Percentiles rank a stretch among this genome's conserved stretches.
Evolutionary conservation across 2,888 invertebrate species (phyloP).

Genomic region (Luperina nickerlii): DNA sequence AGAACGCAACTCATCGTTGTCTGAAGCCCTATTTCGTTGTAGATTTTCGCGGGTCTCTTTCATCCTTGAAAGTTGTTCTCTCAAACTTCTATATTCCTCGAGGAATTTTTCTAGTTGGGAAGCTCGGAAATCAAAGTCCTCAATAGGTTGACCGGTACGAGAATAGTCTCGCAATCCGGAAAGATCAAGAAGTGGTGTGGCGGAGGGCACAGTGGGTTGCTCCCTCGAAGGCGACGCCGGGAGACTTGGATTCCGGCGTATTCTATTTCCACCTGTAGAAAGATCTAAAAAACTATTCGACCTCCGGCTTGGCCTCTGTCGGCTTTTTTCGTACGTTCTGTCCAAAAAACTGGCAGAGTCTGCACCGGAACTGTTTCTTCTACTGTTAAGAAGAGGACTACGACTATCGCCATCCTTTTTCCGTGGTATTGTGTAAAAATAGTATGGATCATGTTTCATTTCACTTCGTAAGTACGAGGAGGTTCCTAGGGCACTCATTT

Average conservation of each 20-base stretch:
- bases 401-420: slow-evolving; percentile 92
- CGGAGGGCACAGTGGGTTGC: slow-evolving; percentile 85
- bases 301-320: slow-evolving; percentile 86
- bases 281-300: slow-evolving; percentile 94
- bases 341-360: slow-evolving; percentile 90
- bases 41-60: slow-evolving; percentile 94
- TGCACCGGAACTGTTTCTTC: slow-evolving; percentile 93
- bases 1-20: slow-evolving; percentile 89
- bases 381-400: slow-evolving; percentile 93
- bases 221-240: slow-evolving; percentile 92
- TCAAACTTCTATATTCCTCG: slow-evolving; percentile 94
- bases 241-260: slow-evolving; percentile 90
- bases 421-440: slow-evolving; percentile 93
- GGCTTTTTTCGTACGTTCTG: slow-evolving; percentile 81
- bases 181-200: slow-evolving; percentile 91
- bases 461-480: slow-evolving; percentile 84
- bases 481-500: slow-evolving; percentile 87
- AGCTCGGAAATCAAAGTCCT: slow-evolving; percentile 94
- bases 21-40: slow-evolving; percentile 84
- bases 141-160: slow-evolving; percentile 84
- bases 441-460: slow-evolving; percentile 85
- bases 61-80: slow-evolving; percentile 95
- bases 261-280: slow-evolving; percentile 86
- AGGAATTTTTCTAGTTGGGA: slow-evolving; percentile 94
- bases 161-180: slow-evolving; percentile 89